Base-by-base conservation (phyloP, 2,797 vertebrate genomes). In the Lerista edwardsae region DNA sequence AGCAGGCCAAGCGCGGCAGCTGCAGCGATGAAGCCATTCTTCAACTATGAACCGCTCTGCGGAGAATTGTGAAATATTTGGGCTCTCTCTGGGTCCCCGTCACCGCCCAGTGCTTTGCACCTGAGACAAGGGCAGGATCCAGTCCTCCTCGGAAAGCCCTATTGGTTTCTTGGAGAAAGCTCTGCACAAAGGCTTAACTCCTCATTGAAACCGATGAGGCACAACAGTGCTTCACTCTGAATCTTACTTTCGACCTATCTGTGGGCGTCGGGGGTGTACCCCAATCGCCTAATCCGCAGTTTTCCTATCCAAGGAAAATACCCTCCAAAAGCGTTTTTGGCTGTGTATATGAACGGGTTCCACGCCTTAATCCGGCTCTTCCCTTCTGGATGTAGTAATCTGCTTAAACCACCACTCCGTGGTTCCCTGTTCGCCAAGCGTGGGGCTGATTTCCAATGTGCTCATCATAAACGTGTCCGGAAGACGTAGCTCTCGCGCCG, bases 21-120 rank as follows among this genome's bases (percentile, higher is more conserved):
- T 89, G 78, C 3, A 11, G 9, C 14, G 23, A 75, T 68, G 23
- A 80, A 69, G 64, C 47, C 17, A 47, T 75, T 87, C 73, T 39
- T 77, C 75, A 90, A 86, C 75, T 57, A 79, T 62, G 67, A 67
- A 59, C 14, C 0, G 6, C 0, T 15, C 36, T 41, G 15, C 41
- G 6, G 61, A 79, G 77, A 25, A 67, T 36, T 55, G 69, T 65
- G 25, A 79, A 65, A 65, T 31, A 11, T 39, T n/a, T 51, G 29
- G 0, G 4, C 4, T n/a, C 34, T 47, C 0, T 0, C 0, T 10
- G 19, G 8, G n/a, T n/a, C 21, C 23, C 27, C 6, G 17, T 6
- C n/a, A 4, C 55, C 25, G 4, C 25, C 64, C 10, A 2, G 29
- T 67, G 17, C 39, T 4, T 6, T 19, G 21, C 51, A 29, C 59